Evolutionary conservation across 2,888 invertebrate genomes (phyloP), one percentile per base, ranked within the genome.

Genomic region (Cryptocheilus praepositus): DNA sequence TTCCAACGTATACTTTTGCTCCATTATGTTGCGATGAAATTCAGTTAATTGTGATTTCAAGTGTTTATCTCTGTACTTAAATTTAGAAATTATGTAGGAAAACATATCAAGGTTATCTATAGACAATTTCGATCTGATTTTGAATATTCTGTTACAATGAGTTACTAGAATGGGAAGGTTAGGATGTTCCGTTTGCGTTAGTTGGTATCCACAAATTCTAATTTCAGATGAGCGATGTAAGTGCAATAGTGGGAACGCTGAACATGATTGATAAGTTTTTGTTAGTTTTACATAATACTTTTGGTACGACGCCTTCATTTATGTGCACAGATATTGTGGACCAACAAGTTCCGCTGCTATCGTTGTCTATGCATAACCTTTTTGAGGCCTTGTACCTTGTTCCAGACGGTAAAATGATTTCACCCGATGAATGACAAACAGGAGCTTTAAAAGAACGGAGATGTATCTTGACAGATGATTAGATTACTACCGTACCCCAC

Each of bases 41-140:
- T 44, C n/a, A 16, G 75, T 58, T 8, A 83, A 21, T n/a, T 68
- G 70, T 13, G 61, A 51, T 22, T 72, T 70, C 0, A 79, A 68
- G 5, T 79, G 66, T 63, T 77, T 74, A 63, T 82, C 78, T 0
- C 78, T 70, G 57, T 82, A 82, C 4, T 81, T 43, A 7, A 82
- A 77, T 71, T 82, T 81, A 2, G 76, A 64, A 53, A 77, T 81
- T 1, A 78, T 57, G 57, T 79, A 78, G 0, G 62, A 8, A 8
- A 73, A 71, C 0, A 79, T 51, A 22, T 81, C 74, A 0, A 73
- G 21, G 28, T 73, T 75, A 13, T n/a, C 18, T 8, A 51, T 15
- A 0, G 21, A n/a, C 7, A 45, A 2, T 16, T 0, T 13, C 8
- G 16, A 16, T 8, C 28, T 1, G 13, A 5, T 16, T 52, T 67